Conservation (phyloP, 2,888 invertebrate species). For the Drosophila prostipennis region DNA sequence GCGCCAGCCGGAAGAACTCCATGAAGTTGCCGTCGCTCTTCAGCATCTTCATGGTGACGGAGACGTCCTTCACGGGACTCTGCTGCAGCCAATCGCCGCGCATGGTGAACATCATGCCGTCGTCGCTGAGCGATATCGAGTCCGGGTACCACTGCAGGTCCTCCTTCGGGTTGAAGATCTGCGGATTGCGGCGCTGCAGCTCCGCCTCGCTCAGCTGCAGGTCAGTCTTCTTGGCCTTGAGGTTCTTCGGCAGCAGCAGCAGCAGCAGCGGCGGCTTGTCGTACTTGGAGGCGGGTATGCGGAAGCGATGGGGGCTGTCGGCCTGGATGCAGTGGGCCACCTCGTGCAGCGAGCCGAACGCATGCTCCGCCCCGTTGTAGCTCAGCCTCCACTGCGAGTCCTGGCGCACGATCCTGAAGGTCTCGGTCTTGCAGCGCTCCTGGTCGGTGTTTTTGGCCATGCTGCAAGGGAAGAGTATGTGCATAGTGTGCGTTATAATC, state of each 20-base stretch:
- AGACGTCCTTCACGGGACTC: slow-evolving; percentile 89
- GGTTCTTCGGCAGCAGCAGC: slow-evolving; percentile 83
- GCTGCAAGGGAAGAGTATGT: slow-evolving; percentile 37
- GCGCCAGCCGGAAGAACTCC: slow-evolving; percentile 91
- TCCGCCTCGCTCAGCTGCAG: slow-evolving; percentile 81
- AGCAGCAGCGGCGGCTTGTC: slow-evolving; percentile 84
- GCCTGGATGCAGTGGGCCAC: slow-evolving; percentile 81
- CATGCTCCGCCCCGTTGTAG: slow-evolving; percentile 64
- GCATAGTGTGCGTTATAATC: too few species aligned
- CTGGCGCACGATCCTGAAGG: slow-evolving; percentile 86
- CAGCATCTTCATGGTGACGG: slow-evolving; percentile 92
- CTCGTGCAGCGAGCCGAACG: slow-evolving; percentile 77
- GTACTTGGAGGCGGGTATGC: slow-evolving; percentile 94
- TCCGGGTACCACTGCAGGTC: slow-evolving; percentile 84
- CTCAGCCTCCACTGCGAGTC: slow-evolving; percentile 80
- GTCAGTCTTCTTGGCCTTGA: slow-evolving; percentile 83
- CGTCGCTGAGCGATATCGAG: slow-evolving; percentile 87
- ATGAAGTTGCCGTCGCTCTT: slow-evolving; percentile 88
- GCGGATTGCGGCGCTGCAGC: slow-evolving; percentile 81
- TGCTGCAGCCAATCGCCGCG: slow-evolving; percentile 91
- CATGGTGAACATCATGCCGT: slow-evolving; percentile 88
- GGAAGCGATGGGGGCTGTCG: slow-evolving; percentile 72
- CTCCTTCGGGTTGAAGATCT: slow-evolving; percentile 82
- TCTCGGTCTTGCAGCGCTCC: slow-evolving; percentile 87
- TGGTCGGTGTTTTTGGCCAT: slow-evolving; percentile 49